phyloP scores from a whole-genome alignment of 2,888 invertebrate species.

The Pheosia gnoma region DNA sequence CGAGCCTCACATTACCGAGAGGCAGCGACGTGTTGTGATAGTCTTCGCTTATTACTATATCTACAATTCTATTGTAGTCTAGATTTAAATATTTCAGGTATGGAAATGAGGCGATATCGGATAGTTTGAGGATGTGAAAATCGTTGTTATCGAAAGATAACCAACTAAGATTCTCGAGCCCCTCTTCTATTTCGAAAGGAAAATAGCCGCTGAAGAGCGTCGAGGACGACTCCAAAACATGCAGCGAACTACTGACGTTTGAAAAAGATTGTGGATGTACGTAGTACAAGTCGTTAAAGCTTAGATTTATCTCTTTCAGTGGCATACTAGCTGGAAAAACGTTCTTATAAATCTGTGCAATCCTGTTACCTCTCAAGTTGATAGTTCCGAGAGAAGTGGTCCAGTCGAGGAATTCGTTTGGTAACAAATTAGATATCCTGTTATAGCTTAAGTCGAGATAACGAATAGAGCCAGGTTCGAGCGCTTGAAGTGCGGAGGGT shows the following conservation, averaged over 20 bases:
- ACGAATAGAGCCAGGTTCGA: conserved; percentile 88
- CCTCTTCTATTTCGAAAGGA: conserved; percentile 90
- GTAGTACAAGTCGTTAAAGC: conserved; percentile 94
- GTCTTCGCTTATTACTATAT: conserved; percentile 88
- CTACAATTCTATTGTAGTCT: conserved; percentile 92
- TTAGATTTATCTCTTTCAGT: conserved; percentile 94
- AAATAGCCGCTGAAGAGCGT: conserved; percentile 92
- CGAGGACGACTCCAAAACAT: conserved; percentile 93
- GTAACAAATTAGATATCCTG: conserved; percentile 90
- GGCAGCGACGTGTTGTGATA: conserved; percentile 88
- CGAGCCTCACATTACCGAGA: conserved; percentile 90
- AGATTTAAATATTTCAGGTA: conserved; percentile 92
- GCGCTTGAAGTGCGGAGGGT: conserved; percentile 88
- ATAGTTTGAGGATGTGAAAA: conserved; percentile 88
- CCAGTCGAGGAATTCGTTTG: conserved; percentile 91
- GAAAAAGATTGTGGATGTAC: conserved; percentile 92
- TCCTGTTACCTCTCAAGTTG: conserved; percentile 92
- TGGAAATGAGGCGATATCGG: conserved; percentile 88
- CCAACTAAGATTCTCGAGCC: conserved; percentile 90
- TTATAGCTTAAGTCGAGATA: conserved; percentile 96
- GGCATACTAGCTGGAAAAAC: conserved; percentile 89
- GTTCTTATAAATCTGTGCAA: conserved; percentile 88
- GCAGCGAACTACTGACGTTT: conserved; percentile 89
- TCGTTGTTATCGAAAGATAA: conserved; percentile 95
- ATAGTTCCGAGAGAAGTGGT: conserved; percentile 91